These are phyloP conservation scores for Drosophila takahashii DNA, from an alignment of 1,140 invertebrate genomes.

Conservation along the genomic window DNA sequence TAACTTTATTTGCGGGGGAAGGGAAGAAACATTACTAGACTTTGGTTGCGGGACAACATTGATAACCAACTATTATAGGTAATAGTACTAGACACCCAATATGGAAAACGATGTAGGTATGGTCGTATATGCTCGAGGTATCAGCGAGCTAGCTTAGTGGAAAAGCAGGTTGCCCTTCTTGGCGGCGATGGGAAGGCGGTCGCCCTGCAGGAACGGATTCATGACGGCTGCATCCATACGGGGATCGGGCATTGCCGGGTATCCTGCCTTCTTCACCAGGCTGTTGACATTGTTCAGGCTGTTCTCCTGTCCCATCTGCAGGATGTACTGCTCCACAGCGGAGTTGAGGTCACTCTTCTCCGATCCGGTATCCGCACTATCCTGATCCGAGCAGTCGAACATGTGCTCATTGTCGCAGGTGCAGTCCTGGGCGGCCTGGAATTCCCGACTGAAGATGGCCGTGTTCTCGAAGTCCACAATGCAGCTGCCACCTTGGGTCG, in stretches of 20 bases:
- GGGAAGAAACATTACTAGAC: constrained; percentile 32
- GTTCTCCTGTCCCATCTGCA: constrained; percentile 85
- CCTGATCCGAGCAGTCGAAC: constrained; percentile 93
- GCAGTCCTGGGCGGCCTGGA: constrained; percentile 96
- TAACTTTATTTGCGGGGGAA: constrained; percentile 57
- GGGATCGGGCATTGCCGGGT: constrained; percentile 81
- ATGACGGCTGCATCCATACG: constrained; percentile 81
- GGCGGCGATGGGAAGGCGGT: constrained; percentile 93
- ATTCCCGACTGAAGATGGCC: constrained; percentile 96
- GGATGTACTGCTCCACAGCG: constrained; percentile 85
- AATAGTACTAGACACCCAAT: constrained; percentile 51
- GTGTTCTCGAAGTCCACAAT: constrained; percentile 97
- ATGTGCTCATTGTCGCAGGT: constrained; percentile 99
- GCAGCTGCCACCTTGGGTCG: constrained; percentile 91
- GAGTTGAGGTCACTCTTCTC: constrained; percentile 76
- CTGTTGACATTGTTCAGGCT: constrained; percentile 87
- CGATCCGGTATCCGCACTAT: constrained; percentile 66
- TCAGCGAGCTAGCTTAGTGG: constrained; percentile 44
- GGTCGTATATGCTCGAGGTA: constrained; percentile 15
- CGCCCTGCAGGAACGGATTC: constrained; percentile 92
- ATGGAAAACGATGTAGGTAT: constrained; percentile 40
- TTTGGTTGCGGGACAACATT: constrained; percentile 51
- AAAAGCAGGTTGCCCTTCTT: constrained; percentile 92
- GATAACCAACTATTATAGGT: constrained; percentile 47
- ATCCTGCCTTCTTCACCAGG: constrained; percentile 90